Base-by-base conservation (phyloP, 2,113 vertebrate species). In the Athene noctua region DNA sequence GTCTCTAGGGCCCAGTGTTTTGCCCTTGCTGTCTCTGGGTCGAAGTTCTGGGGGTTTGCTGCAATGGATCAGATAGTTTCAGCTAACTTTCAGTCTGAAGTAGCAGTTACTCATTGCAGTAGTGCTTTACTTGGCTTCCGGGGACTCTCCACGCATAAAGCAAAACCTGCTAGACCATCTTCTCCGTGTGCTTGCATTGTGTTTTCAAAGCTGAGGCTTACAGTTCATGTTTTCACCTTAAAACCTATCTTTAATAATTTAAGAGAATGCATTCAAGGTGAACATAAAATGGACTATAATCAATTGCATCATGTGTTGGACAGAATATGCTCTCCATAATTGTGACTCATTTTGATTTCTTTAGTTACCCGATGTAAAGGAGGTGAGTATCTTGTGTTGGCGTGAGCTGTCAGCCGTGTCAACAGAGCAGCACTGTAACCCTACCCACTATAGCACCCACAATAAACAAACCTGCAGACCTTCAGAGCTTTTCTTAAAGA, bases 371-470 rank as follows among this genome's bases (percentile, higher is more conserved):
- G 54, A 49, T 67, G 29, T 85, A 65, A 86, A 74, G 59, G 88
- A 87, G 71, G 92, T 49, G 88, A 97, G 94, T 92, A 93, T 97
- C 83, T 90, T 90, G 86, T 80, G 93, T 75, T 98, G 96, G 98
- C 97, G 74, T 32, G 57, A 94, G 74, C 97, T 96, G 92, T 97
- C 96, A 93, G 86, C 88, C 6, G 7, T 91, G 90, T 97, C 97
- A 96, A 63, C 88, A 91, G 94, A 96, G 94, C 94, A 82, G 91
- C 78, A 20, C 95, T 87, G 98, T 98, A 98, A 98, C 93, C 89
- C 46, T 96, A 98, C 86, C 96, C 89, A 26, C 81, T 16, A 80
- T 94, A 96, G 97, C 95, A 96, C 96, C 90, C 80, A 44, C 92
- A 95, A 94, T 82, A 96, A 96, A 95, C 85, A 78, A 80, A 66